Conservation (phyloP, 2,113 vertebrate species). For the Machaerirhynchus nigripectus region DNA sequence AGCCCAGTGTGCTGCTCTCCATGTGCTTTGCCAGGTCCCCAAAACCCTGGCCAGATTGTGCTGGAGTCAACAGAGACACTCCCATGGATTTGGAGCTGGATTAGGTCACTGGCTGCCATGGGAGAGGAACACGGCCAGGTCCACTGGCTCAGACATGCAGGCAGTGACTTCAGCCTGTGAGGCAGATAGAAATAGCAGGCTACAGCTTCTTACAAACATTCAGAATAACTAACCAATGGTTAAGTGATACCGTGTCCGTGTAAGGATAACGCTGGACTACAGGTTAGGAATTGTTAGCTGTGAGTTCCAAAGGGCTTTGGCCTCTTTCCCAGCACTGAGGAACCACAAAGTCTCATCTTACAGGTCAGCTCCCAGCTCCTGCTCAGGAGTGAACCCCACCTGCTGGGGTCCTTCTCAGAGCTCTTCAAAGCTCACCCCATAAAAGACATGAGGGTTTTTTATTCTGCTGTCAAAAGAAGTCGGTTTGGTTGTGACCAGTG, state of each 20-base stretch:
- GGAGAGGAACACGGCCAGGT: background rate
- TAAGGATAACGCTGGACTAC: background rate
- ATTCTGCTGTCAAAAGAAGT: background rate
- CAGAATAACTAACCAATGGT: background rate
- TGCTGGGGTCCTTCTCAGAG: background rate
- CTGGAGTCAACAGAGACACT: background rate
- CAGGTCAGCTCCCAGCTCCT: background rate
- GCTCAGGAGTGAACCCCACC: background rate
- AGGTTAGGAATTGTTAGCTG: background rate
- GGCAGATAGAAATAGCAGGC: conserved; percentile 23
- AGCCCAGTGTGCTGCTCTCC: background rate
- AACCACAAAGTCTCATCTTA: background rate
- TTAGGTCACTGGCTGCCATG: background rate
- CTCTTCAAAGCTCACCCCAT: background rate
- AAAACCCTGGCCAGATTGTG: background rate
- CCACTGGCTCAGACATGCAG: background rate
- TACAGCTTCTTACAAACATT: background rate
- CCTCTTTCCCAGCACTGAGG: background rate
- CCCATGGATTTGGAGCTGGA: background rate
- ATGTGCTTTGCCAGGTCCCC: background rate
- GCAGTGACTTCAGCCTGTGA: background rate
- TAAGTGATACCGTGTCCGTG: fast-evolving
- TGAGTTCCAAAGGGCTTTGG: background rate
- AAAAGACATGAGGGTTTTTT: background rate
- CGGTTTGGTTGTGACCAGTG: fast-evolving